phyloP scores from a whole-genome alignment of 2,888 invertebrate genomes.

The Xanthia icteritia region DNA sequence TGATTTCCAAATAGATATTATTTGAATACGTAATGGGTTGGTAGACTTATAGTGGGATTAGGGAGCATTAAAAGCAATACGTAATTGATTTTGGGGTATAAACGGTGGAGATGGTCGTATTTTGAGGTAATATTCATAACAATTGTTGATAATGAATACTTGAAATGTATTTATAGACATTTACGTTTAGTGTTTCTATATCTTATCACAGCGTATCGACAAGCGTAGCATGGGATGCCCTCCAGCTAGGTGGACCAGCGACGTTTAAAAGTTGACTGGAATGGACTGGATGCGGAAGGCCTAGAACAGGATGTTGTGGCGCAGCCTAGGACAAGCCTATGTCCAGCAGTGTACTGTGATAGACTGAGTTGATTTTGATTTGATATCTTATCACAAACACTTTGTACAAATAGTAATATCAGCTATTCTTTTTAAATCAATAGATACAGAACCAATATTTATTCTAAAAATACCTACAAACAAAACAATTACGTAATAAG shows the following conservation, averaged over 20 bases:
- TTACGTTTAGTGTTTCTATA: neutral
- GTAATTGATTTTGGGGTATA: conserved; percentile 47
- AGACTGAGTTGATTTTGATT: neutral
- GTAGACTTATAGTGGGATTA: conserved; percentile 42
- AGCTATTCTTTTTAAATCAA: neutral
- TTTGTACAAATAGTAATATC: neutral
- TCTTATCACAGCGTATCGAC: neutral
- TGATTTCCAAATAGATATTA: conserved; percentile 48
- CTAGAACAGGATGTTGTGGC: neutral
- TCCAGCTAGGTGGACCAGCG: neutral
- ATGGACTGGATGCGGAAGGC: neutral
- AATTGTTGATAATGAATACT: neutral
- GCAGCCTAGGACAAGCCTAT: neutral
- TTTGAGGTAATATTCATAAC: neutral
- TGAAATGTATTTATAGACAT: neutral
- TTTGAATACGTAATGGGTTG: conserved; percentile 47
- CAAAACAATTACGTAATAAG: neutral
- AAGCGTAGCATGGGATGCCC: no score
- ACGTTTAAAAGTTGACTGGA: neutral
- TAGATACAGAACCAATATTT: neutral
- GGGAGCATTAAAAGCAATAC: conserved; percentile 30
- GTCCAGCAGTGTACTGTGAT: neutral
- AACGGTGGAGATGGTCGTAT: neutral
- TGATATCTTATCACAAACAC: neutral
- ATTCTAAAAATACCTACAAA: neutral